phyloP scores from a whole-genome alignment of 92 coral and sea anemone species.

The Ricordea florida region DNA sequence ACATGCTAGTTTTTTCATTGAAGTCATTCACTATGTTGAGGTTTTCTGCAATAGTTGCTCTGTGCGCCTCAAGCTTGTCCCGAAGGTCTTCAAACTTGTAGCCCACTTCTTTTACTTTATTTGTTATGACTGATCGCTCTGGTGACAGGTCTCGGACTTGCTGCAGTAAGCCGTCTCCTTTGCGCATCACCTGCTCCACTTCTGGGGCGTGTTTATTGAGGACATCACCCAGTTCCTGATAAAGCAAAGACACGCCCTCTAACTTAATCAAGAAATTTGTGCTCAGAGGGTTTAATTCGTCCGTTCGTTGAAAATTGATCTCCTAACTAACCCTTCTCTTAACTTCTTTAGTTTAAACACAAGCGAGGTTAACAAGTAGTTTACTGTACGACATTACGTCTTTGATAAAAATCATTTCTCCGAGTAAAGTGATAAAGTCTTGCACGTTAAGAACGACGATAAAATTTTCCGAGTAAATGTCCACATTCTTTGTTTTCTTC shows the following conservation, averaged over 20 bases:
- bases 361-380: too few relatives aligned
- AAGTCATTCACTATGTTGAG: slow-evolving; percentile 79
- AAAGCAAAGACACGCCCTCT: neutral
- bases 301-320: too few relatives aligned
- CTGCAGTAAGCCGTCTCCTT: slow-evolving; percentile 76
- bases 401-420: too few relatives aligned
- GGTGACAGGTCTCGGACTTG: slow-evolving; percentile 87
- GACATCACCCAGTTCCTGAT: slow-evolving; percentile 67
- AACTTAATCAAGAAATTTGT: neutral
- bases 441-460: too few relatives aligned
- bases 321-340: too few relatives aligned
- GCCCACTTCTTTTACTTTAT: slow-evolving; percentile 77
- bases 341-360: too few relatives aligned
- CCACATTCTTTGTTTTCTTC: too few relatives aligned
- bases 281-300: too few relatives aligned
- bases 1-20: slow-evolving; percentile 75
- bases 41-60: slow-evolving; percentile 79
- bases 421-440: too few relatives aligned
- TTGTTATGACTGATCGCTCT: slow-evolving; percentile 77
- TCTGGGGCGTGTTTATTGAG: slow-evolving; percentile 79
- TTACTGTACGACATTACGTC: too few relatives aligned
- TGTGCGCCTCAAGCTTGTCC: slow-evolving; percentile 76
- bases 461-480: too few relatives aligned
- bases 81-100: slow-evolving; percentile 81
- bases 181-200: slow-evolving; percentile 79